Conservation (phyloP, 2,888 invertebrate genomes). For the Trilocha varians region DNA sequence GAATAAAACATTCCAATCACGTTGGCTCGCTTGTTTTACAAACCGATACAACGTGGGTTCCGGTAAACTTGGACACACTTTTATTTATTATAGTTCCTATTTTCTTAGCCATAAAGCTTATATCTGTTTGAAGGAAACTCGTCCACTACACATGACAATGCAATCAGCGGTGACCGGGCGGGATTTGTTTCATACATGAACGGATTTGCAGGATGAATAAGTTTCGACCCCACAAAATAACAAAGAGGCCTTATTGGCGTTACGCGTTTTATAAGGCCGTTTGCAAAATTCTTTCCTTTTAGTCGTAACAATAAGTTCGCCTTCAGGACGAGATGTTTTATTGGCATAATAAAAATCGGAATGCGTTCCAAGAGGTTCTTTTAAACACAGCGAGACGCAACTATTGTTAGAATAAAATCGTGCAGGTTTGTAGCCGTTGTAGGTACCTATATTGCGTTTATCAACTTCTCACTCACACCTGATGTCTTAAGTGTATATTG, state of each 20-base stretch:
- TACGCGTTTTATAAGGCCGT: slow-evolving; percentile 59
- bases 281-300: slow-evolving; percentile 57
- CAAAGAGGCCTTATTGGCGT: slow-evolving; percentile 61
- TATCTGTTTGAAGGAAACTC: slow-evolving; percentile 14
- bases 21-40: slow-evolving; percentile 69
- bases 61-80: slow-evolving; percentile 20
- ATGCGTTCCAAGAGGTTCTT: too few relatives aligned
- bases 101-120: slow-evolving; percentile 13
- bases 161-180: slow-evolving; percentile 72
- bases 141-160: slow-evolving; percentile 68
- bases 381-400: too few relatives aligned
- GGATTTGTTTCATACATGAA: slow-evolving; percentile 72
- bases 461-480: too few relatives aligned
- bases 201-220: slow-evolving; percentile 73
- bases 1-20: slow-evolving; percentile 70
- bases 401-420: too few relatives aligned
- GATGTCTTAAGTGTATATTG: too few relatives aligned
- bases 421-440: too few relatives aligned
- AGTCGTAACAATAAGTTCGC: slow-evolving; percentile 10
- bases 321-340: slow-evolving; percentile 1
- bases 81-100: slow-evolving; percentile 22
- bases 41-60: slow-evolving; percentile 62
- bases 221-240: slow-evolving; percentile 72
- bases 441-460: too few relatives aligned
- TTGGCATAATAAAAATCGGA: background rate